Percentiles rank a stretch among this genome's conserved stretches.
phyloP scores from a whole-genome alignment of 2,797 vertebrate species.

The Anguilla megastoma region DNA sequence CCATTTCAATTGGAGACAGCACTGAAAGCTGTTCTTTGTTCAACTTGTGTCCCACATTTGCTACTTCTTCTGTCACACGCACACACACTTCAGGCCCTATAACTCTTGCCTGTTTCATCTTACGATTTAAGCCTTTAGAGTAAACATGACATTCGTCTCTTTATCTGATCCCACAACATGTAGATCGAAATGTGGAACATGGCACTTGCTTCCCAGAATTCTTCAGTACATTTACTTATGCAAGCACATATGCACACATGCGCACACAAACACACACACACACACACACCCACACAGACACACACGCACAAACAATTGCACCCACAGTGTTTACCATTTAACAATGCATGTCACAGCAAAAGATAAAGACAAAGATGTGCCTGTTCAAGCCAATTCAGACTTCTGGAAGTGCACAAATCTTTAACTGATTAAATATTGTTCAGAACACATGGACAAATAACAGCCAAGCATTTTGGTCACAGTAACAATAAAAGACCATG shows the following conservation, averaged over 20 bases:
- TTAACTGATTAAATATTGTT: slow-evolving; percentile 73
- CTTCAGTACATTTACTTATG: background rate
- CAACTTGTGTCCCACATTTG: background rate
- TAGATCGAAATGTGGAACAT: slow-evolving; percentile 1
- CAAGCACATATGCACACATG: too few relatives aligned
- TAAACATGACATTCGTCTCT: slow-evolving; percentile 5
- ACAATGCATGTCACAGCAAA: background rate
- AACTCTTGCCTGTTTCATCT: slow-evolving; percentile 12
- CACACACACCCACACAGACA: background rate
- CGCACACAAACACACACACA: background rate
- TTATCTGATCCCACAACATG: slow-evolving; percentile 8
- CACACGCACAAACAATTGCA: background rate
- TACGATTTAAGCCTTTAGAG: background rate
- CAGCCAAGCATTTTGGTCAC: slow-evolving; percentile 68
- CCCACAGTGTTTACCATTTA: background rate
- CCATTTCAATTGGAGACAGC: slow-evolving; percentile 15
- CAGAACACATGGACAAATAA: slow-evolving; percentile 78
- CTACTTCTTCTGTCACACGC: background rate
- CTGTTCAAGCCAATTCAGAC: slow-evolving; percentile 62
- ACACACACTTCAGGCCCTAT: background rate
- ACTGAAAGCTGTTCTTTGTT: background rate
- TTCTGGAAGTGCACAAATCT: slow-evolving; percentile 66
- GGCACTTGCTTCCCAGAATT: background rate
- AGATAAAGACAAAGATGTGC: slow-evolving; percentile 50
- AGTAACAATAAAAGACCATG: slow-evolving; percentile 75